These are phyloP conservation scores for Microcaecilia unicolor DNA, from an alignment of 2,797 vertebrate species.

Conservation along the genomic window DNA sequence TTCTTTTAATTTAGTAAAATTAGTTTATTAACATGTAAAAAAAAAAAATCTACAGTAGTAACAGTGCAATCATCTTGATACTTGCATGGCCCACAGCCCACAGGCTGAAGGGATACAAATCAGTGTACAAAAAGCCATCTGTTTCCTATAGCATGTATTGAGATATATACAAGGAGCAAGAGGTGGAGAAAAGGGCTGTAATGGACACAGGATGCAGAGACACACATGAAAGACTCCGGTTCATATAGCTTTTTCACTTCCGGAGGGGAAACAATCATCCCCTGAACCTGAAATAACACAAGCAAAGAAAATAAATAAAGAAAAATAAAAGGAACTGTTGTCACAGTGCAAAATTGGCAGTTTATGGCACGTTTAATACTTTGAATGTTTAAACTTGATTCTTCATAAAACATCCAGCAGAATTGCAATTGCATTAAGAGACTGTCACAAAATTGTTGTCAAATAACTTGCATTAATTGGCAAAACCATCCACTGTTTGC, in stretches of 20 bases:
- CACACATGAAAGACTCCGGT: slow-evolving; percentile 39
- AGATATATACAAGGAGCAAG: slow-evolving; percentile 5
- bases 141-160: slow-evolving; percentile 1
- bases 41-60: slow-evolving; percentile 46
- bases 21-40: slow-evolving; percentile 43
- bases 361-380: no score
- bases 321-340: no score
- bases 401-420: no score
- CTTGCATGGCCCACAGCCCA: slow-evolving; percentile 16
- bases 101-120: background rate
- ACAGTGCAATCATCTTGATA: slow-evolving; percentile 40
- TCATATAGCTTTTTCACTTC: slow-evolving; percentile 46
- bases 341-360: no score
- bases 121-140: slow-evolving; percentile 2
- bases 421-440: no score
- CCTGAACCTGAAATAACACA: slow-evolving; percentile 59
- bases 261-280: slow-evolving; percentile 64
- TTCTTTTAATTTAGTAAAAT: slow-evolving; percentile 19
- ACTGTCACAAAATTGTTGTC: no score
- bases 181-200: no score
- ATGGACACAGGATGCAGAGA: slow-evolving; percentile 19
- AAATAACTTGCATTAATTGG: no score
- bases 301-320: background rate
- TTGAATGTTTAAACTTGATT: no score
- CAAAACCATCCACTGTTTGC: no score